Evolutionary conservation across 2,888 invertebrate species (phyloP), one percentile per base, ranked within the genome.

Genomic region (Drosophila nr. fundita): DNA sequence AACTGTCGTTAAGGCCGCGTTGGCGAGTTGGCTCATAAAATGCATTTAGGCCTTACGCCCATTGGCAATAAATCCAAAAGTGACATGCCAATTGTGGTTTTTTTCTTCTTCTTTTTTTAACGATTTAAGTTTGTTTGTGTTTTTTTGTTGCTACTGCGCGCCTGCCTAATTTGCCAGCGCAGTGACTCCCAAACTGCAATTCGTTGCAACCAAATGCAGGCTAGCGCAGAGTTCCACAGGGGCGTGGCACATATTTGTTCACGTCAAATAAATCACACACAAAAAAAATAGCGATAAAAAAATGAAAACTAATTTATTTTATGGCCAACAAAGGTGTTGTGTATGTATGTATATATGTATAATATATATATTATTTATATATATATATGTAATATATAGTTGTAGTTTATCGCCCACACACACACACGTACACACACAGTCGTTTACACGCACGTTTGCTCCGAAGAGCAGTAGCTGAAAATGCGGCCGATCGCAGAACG

Each of bases 401-500:
- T 15, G 48, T n/a, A 21, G 36, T 36, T 78, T 67, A 60, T 73
- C 59, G 48, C 54, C 36, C 34, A 13, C 36, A 34, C 40, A 54
- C 42, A 32, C 24, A 45, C 42, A 27, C 38, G 15, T 24, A 40
- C 52, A 29, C 15, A 54, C 24, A 40, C 42, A 24, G 24, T 8
- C 24, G 24, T 45, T 45, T 45, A 45, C 42, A 59, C 75, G 75
- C 79, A 77, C 79, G 69, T 65, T 68, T 40, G 58, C 45, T 15
- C 54, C 67, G 34, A 45, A 32, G 59, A 60, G 76, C 69, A 57
- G 49, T 54, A 50, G 48, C 64, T 68, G 52, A 63, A 77, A 82
- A 74, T 87, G 85, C 85, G 85, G 88, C 90, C 85, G 85, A 85
- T 85, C 85, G 88, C 89, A 89, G 79, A 89, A 85, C 84, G 89